These are phyloP conservation scores for Uropetala carovei DNA, from an alignment of 2,888 invertebrate genomes.

Conservation along the genomic window DNA sequence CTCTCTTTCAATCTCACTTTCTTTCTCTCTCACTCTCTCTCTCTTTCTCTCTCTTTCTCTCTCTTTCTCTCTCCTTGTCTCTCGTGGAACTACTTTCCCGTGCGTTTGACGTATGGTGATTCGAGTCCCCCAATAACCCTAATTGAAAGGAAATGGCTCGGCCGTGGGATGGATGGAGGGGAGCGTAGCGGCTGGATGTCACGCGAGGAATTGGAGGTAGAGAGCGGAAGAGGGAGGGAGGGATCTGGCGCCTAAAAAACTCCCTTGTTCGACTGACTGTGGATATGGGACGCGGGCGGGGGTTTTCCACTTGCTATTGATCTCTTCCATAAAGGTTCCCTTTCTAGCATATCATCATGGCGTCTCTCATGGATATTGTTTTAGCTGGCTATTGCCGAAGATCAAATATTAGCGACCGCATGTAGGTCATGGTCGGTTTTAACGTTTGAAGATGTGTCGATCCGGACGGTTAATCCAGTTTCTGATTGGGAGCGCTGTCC, in stretches of 20 bases:
- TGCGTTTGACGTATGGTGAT: slow-evolving; percentile 46
- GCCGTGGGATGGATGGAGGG: no score
- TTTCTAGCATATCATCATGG: neutral
- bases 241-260: neutral
- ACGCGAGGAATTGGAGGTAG: no score
- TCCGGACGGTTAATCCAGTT: no score
- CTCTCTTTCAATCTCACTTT: no score
- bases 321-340: neutral
- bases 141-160: slow-evolving; percentile 58
- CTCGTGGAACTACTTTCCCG: neutral
- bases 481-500: no score
- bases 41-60: no score
- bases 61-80: neutral
- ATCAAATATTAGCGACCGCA: neutral
- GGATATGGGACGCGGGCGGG: neutral
- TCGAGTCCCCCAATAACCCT: slow-evolving; percentile 42
- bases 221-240: slow-evolving; percentile 2
- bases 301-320: neutral
- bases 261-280: neutral
- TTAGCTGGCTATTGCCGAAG: slow-evolving; percentile 10
- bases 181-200: no score
- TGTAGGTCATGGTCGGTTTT: no score
- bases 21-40: no score
- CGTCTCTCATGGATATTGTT: neutral
- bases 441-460: no score